Conservation (phyloP, 2,888 invertebrate genomes). For the Rhodophaea formosa region DNA sequence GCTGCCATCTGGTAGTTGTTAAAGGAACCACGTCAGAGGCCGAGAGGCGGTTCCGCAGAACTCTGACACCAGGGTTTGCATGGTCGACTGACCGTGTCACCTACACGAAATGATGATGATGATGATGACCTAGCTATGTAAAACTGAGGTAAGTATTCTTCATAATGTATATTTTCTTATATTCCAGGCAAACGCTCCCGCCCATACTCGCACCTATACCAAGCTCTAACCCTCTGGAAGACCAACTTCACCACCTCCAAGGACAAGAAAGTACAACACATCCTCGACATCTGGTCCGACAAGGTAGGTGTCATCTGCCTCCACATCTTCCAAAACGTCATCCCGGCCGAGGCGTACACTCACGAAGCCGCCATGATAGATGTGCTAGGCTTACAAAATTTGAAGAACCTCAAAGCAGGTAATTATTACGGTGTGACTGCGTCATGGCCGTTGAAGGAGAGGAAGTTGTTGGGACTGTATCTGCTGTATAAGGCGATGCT, state of each 20-base stretch:
- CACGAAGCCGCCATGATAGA: constrained; percentile 97
- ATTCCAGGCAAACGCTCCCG: constrained; percentile 85
- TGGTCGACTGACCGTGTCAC: too few relatives aligned
- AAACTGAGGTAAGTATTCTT: too few relatives aligned
- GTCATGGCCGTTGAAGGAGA: constrained; percentile 87
- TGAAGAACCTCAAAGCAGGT: constrained; percentile 90
- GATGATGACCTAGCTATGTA: too few relatives aligned
- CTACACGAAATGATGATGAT: too few relatives aligned
- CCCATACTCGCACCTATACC: constrained; percentile 94
- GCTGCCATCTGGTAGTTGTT: too few relatives aligned
- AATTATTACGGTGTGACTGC: constrained; percentile 90
- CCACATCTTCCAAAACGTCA: constrained; percentile 94
- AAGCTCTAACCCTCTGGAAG: constrained; percentile 87
- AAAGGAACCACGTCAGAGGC: too few relatives aligned
- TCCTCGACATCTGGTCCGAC: constrained; percentile 92
- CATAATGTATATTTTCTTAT: too few relatives aligned
- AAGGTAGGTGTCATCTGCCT: constrained; percentile 93
- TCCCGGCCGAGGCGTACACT: constrained; percentile 95
- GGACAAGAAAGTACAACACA: constrained; percentile 86
- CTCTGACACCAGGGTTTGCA: too few relatives aligned
- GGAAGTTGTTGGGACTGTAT: constrained; percentile 88
- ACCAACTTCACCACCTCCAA: constrained; percentile 66
- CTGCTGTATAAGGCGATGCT: constrained; percentile 90
- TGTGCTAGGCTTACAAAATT: constrained; percentile 87
- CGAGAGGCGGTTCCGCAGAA: too few relatives aligned